Conservation (phyloP, 1,140 invertebrate species). For the Drosophila watanabei region DNA sequence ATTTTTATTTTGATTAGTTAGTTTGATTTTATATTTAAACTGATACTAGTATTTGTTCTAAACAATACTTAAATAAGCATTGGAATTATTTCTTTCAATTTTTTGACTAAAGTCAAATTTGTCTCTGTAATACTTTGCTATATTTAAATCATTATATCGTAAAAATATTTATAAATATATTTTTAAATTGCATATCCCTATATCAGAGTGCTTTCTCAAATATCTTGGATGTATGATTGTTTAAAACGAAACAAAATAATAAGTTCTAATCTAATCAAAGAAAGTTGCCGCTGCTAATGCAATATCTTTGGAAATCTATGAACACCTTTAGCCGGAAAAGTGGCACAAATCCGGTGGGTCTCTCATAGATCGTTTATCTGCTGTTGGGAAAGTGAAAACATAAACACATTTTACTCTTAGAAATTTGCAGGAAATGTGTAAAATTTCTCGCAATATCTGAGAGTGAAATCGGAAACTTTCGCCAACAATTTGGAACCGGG, state of each 20-base stretch:
- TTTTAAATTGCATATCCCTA: neutral
- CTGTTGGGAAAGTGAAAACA: constrained; percentile 56
- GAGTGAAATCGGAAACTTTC: constrained; percentile 70
- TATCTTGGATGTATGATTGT: neutral
- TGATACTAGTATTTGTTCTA: too few relatives aligned
- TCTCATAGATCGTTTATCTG: constrained; percentile 49
- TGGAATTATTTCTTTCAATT: too few relatives aligned
- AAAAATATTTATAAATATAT: too few relatives aligned
- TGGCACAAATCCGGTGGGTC: constrained; percentile 10
- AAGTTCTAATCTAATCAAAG: constrained; percentile 71
- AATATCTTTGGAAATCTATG: constrained; percentile 46
- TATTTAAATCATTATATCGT: too few relatives aligned
- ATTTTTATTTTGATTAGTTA: too few relatives aligned
- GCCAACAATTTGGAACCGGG: constrained; percentile 24
- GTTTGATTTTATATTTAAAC: too few relatives aligned
- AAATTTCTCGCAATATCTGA: constrained; percentile 57
- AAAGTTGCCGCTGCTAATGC: constrained; percentile 61
- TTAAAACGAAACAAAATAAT: neutral
- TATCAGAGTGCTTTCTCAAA: neutral
- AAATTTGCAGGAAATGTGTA: constrained; percentile 73
- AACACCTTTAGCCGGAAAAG: constrained; percentile 63
- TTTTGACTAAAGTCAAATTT: too few relatives aligned
- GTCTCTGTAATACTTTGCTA: too few relatives aligned
- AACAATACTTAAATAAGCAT: too few relatives aligned
- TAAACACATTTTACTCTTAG: constrained; percentile 57